phyloP scores from a whole-genome alignment of 2,797 vertebrate genomes.

The Mormyrops attenuatus region DNA sequence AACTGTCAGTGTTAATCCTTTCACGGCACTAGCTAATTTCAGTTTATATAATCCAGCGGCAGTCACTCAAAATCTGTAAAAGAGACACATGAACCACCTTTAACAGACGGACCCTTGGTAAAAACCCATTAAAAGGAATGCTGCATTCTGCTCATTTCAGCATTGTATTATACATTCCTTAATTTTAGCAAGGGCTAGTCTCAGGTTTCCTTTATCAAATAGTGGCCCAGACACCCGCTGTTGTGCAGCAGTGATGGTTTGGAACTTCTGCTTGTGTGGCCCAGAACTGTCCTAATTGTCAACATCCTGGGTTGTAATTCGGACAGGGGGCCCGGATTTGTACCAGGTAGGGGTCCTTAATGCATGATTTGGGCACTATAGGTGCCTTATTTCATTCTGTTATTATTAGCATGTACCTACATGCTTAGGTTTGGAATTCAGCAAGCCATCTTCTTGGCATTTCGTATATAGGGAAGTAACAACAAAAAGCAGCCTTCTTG shows the following conservation, averaged over 20 bases:
- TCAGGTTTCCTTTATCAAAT: not conserved
- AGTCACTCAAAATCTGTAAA: not conserved
- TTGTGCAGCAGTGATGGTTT: not conserved
- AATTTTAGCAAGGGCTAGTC: not conserved
- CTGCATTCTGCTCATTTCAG: not conserved
- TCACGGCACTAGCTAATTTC: not conserved
- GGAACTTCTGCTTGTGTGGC: not conserved
- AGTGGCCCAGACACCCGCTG: not conserved
- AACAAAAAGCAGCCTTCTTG: not conserved
- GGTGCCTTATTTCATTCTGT: not conserved
- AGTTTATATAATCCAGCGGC: not conserved
- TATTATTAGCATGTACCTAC: not conserved
- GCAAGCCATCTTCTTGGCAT: not conserved
- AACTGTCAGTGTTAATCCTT: not conserved
- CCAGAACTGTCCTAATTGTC: not conserved
- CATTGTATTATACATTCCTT: not conserved
- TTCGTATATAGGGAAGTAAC: not conserved
- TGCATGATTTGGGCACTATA: not conserved
- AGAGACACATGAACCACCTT: not conserved
- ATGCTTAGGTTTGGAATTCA: not conserved
- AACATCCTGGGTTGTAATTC: not conserved
- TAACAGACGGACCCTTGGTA: not conserved
- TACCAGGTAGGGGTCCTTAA: not conserved
- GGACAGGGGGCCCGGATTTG: not conserved
- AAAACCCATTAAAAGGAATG: not conserved